Percentiles rank a stretch among this genome's conserved stretches.
phyloP scores from a whole-genome alignment of 2,888 invertebrate genomes.

The Parasteatoda lunata region DNA sequence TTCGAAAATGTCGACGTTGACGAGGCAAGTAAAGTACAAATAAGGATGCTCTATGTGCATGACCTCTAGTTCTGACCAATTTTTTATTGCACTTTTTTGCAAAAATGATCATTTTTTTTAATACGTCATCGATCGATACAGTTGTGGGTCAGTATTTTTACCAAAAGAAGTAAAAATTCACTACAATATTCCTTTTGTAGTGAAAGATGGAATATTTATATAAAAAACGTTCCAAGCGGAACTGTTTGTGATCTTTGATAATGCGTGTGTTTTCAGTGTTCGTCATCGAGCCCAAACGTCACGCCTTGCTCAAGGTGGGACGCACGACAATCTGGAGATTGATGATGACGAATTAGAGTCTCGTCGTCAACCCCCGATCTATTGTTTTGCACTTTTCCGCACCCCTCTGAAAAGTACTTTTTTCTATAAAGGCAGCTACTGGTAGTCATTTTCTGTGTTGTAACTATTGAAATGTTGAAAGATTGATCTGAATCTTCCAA shows the following conservation, averaged over 20 bases:
- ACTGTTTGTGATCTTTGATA: constrained; percentile 64
- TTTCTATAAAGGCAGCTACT: neutral
- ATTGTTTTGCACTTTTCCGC: constrained; percentile 44
- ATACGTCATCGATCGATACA: constrained; percentile 54
- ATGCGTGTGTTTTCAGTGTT: constrained; percentile 57
- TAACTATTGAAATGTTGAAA: constrained; percentile 52
- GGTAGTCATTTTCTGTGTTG: constrained; percentile 23
- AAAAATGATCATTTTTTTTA: constrained; percentile 20
- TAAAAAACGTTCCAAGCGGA: constrained; percentile 30
- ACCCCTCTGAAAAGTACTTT: constrained; percentile 33
- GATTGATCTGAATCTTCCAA: constrained; percentile 58
- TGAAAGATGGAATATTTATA: neutral
- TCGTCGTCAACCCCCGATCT: constrained; percentile 21
- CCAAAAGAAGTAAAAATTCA: constrained; percentile 3
- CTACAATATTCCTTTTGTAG: constrained; percentile 21
- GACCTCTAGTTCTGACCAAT: constrained; percentile 29
- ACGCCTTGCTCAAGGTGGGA: constrained; percentile 65
- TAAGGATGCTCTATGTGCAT: constrained; percentile 24
- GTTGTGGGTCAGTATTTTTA: constrained; percentile 66
- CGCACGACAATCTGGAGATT: constrained; percentile 62
- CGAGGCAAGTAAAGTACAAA: constrained; percentile 24
- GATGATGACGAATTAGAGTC: constrained; percentile 65
- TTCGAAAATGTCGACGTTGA: constrained; percentile 55
- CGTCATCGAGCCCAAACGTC: constrained; percentile 53
- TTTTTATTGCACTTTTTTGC: constrained; percentile 23